Percentiles rank a stretch among this genome's conserved stretches.
These are phyloP conservation scores for Samia ricini DNA, from an alignment of 1,140 invertebrate genomes.

Conservation along the genomic window DNA sequence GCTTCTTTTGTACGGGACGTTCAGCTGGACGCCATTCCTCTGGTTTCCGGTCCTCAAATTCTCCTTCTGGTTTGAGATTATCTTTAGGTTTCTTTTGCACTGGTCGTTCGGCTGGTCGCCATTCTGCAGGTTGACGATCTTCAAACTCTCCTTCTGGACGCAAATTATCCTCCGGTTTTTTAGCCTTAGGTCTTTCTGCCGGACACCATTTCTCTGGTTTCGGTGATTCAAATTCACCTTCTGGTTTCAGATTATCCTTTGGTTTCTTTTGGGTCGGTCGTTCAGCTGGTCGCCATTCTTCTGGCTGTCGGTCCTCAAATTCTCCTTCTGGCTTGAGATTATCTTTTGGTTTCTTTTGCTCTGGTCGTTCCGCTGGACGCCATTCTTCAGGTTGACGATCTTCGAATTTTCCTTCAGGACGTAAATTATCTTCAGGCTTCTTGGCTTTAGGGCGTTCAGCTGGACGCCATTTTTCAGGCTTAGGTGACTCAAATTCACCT, in stretches of 20 bases:
- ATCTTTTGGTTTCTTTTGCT: constrained; percentile 52
- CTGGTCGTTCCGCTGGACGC: constrained; percentile 56
- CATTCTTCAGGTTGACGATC: constrained; percentile 47
- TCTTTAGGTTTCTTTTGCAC: constrained; percentile 36
- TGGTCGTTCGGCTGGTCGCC: constrained; percentile 26
- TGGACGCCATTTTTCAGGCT: constrained; percentile 52
- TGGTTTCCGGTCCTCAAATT: constrained; percentile 66
- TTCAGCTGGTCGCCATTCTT: constrained; percentile 64
- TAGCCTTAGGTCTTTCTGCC: constrained; percentile 19
- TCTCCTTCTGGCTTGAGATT: constrained; percentile 83
- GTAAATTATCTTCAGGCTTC: constrained; percentile 74
- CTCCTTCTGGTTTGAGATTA: constrained; percentile 62
- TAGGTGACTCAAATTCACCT: constrained; percentile 78
- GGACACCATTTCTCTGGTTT: constrained; percentile 42
- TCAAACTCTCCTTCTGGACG: constrained; percentile 71
- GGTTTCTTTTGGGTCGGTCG: constrained; percentile 57
- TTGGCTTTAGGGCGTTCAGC: constrained; percentile 68
- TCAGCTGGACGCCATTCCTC: constrained; percentile 65
- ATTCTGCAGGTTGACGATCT: constrained; percentile 32
- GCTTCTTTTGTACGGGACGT: constrained; percentile 52
- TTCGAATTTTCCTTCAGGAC: constrained; percentile 77
- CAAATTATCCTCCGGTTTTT: constrained; percentile 72
- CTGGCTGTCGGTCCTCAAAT: constrained; percentile 76
- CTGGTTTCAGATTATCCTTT: constrained; percentile 77
- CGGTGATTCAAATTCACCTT: constrained; percentile 81